Evolutionary conservation across 2,888 invertebrate genomes (phyloP), one percentile per base, ranked within the genome.

Genomic region (Unio delphinus): DNA sequence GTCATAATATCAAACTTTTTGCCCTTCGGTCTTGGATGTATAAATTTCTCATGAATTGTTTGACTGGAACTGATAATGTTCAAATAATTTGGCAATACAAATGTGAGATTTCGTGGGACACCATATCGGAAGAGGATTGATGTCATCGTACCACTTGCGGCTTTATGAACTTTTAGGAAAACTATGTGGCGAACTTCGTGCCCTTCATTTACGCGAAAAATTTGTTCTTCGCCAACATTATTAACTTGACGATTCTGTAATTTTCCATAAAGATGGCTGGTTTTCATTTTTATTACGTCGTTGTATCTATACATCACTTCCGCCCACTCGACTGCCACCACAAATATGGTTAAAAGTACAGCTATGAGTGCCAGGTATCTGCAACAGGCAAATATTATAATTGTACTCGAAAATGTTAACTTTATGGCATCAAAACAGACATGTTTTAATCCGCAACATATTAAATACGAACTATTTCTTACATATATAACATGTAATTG

Each of bases 161-260:
- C 73, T 69, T 82, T 82, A 63, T 82, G 82, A 0, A 80, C 74
- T 73, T 82, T 82, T 20, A 82, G 64, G 73, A 80, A 82, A 60
- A 75, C 77, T 45, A 82, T 69, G 70, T 80, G 80, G 57, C 63
- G 73, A 34, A 76, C 73, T 68, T 73, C 74, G 1, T 45, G 11
- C 26, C 68, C 66, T 26, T 68, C 69, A 63, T 75, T 75, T 3
- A 68, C 15, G 45, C 3, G 45, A 45, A 45, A 45, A 45, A 3
- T 11, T 45, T 45, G 45, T 45, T 45, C 45, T 15, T 45, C 11
- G 2, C 4, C 15, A 45, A 45, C 45, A 3, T 45, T 3, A 11
- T 15, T 11, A 45, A 15, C 15, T 4, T 45, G 45, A 11, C 15
- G 45, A 45, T 15, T 45, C 45, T 45, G 45, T 15, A 11, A 45